Percentiles rank a stretch among this genome's conserved stretches.
Conservation (phyloP, 2,113 vertebrate genomes). For the Elaphurus davidianus region DNA sequence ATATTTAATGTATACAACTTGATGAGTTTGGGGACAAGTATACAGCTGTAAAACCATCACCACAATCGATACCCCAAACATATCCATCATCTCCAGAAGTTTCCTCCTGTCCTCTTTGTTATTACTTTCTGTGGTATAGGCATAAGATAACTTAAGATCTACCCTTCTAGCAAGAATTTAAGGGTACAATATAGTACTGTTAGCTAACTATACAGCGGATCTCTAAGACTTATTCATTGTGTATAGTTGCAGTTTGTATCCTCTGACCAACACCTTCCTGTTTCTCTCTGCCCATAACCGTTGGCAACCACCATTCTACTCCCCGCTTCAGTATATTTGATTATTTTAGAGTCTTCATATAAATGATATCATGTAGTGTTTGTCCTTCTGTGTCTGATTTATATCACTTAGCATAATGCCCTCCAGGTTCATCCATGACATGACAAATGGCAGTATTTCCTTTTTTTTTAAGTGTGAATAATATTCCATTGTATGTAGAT, state of each 20-base stretch:
- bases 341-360: background rate
- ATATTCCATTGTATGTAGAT: background rate
- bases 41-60: background rate
- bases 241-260: background rate
- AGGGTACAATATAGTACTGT: background rate
- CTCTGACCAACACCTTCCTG: background rate
- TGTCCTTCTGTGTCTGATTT: background rate
- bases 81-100: background rate
- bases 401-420: background rate
- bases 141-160: background rate
- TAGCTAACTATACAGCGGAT: background rate
- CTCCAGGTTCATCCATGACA: background rate
- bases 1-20: background rate
- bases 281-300: background rate
- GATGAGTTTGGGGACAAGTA: background rate
- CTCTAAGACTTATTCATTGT: background rate
- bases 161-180: background rate
- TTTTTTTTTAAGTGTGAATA: background rate
- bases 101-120: background rate
- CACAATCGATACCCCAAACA: background rate
- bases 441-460: background rate
- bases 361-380: background rate
- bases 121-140: background rate
- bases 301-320: background rate
- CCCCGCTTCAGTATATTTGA: background rate